A percentile compares a stretch with the other conserved stretches of the same genome.
phyloP scores from a whole-genome alignment of 2,113 vertebrate species.

The Hemiprocne comata region DNA sequence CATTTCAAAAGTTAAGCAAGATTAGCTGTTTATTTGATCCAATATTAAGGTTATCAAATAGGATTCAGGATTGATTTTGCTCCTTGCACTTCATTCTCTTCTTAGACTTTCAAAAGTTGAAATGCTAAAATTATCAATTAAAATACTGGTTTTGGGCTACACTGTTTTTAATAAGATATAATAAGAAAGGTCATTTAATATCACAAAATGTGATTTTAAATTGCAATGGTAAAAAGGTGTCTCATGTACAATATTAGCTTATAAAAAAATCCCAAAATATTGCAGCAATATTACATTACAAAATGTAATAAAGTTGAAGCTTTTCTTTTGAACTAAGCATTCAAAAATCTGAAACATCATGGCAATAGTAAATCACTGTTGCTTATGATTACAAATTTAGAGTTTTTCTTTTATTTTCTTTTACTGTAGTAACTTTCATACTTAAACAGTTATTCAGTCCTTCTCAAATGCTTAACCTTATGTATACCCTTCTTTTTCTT shows the following conservation, averaged over 20 bases:
- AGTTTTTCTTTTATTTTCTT: conserved; percentile 6
- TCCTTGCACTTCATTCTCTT: not conserved
- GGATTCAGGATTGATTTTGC: conserved; percentile 18
- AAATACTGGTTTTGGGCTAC: conserved; percentile 46
- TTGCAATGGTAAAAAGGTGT: conserved; percentile 30
- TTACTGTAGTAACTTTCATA: not conserved
- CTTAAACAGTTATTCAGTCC: not conserved
- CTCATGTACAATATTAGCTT: conserved; percentile 46
- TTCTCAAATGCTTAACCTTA: not conserved
- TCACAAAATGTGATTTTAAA: conserved; percentile 62
- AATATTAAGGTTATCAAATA: not conserved
- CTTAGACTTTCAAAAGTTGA: conserved; percentile 7
- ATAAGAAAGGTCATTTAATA: conserved; percentile 53
- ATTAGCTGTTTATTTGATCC: conserved; percentile 19
- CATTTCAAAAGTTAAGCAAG: conserved; percentile 33
- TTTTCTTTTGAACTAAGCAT: conserved; percentile 15
- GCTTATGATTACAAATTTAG: not conserved
- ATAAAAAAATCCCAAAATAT: conserved; percentile 43
- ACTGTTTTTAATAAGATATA: conserved; percentile 47
- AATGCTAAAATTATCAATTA: conserved; percentile 54
- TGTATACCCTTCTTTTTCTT: not conserved
- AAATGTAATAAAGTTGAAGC: conserved; percentile 8
- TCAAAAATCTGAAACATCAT: conserved; percentile 27
- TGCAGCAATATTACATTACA: conserved; percentile 59
- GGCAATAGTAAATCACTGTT: conserved; percentile 17